These are phyloP conservation scores for Tadarida brasiliensis DNA, from an alignment of 2,797 vertebrate genomes.

Conservation along the genomic window DNA sequence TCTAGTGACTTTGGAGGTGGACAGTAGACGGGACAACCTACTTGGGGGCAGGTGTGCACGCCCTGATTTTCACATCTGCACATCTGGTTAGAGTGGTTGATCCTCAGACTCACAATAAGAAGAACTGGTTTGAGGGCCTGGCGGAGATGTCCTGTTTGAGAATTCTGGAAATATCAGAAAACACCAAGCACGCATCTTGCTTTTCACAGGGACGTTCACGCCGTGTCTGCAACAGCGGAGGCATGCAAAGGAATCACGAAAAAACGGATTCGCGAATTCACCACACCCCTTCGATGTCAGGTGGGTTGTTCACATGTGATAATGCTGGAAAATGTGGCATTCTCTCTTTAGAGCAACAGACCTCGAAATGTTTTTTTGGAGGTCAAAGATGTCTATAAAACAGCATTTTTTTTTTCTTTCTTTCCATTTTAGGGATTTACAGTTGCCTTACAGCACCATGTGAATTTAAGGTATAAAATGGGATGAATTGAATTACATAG, in stretches of 20 bases:
- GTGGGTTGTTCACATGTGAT: neutral
- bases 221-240: neutral
- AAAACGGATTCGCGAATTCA: no score
- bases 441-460: fast-evolving
- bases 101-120: neutral
- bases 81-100: no score
- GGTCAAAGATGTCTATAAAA: neutral
- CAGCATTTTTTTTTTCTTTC: neutral
- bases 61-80: fast-evolving
- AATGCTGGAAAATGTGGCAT: neutral
- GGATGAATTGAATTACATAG: neutral
- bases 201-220: neutral
- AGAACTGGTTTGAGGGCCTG: fast-evolving
- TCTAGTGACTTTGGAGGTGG: no score
- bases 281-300: neutral
- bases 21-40: no score
- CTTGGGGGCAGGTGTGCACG: no score
- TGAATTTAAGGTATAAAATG: fast-evolving
- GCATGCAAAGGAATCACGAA: neutral
- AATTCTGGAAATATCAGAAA: neutral
- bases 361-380: neutral
- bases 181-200: neutral
- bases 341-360: neutral
- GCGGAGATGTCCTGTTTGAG: neutral
- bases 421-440: neutral